Percentiles rank a stretch among this genome's conserved stretches.
phyloP scores from a whole-genome alignment of 2,797 vertebrate species.

The Lepilemur septentrionalis region DNA sequence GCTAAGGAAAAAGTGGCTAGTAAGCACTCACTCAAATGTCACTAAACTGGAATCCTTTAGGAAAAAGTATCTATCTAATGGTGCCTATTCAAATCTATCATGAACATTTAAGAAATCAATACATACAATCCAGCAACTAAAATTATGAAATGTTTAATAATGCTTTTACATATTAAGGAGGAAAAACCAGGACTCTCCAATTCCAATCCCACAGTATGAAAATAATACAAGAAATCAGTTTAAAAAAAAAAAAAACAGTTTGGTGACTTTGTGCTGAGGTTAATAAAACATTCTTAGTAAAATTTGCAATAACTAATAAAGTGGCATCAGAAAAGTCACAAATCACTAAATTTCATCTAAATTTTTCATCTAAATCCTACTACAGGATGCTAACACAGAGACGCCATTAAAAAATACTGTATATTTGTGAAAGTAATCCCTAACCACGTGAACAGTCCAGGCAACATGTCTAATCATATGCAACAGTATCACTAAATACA shows the following conservation, averaged over 20 bases:
- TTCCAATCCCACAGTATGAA: neutral
- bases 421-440: neutral
- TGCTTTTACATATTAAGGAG: neutral
- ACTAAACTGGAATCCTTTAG: neutral
- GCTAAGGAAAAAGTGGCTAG: neutral
- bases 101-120: neutral
- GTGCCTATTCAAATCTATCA: neutral
- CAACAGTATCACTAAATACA: neutral
- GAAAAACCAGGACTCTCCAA: neutral
- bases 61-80: slow-evolving; percentile 17
- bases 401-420: neutral
- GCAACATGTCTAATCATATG: neutral
- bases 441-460: neutral
- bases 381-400: neutral
- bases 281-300: neutral
- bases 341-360: slow-evolving; percentile 31
- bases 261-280: neutral
- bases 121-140: neutral
- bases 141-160: neutral
- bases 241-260: neutral
- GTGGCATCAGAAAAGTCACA: neutral
- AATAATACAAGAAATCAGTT: neutral
- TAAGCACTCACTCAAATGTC: neutral
- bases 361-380: neutral
- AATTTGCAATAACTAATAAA: neutral